Base-by-base conservation (phyloP, 2,797 vertebrate species). In the Etheostoma nigrum region DNA sequence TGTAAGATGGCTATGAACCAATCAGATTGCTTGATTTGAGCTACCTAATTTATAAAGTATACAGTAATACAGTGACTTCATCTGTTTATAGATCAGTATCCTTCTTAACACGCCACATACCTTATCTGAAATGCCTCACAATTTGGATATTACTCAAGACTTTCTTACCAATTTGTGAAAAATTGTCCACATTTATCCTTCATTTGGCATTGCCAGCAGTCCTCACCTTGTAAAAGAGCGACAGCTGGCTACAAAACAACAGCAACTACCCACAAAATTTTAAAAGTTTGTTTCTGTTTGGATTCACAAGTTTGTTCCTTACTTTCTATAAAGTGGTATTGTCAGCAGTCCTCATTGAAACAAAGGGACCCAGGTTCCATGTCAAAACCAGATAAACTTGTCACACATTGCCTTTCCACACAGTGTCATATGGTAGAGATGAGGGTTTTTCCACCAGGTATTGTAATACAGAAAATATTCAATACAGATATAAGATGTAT, bases 331-430 rank as follows among this genome's bases (percentile, higher is more conserved):
- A 84, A 79, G 77, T 65, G 13, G 6, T 72, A 48, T 45, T 65
- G 69, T 85, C 78, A 79, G 82, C 80, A 76, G 64, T 76, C 54
- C 58, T 76, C 15, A 25, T 7, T 81, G 68, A 86, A 81, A 75
- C 60, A 82, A 73, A 76, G 30, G 16, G 14, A 19, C 7, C 45
- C 16, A 58, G 52, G 42, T 61, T 45, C 57, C 76, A 4, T 72
- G 40, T 69, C 27, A 73, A 69, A 63, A 0, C 1, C 11, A 55
- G 57, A 44, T 53, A 51, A 27, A 88, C 69, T 36, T 73, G 69
- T 69, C 53, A 74, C 45, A 58, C 27, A 49, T 72, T 62, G 11
- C 65, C 42, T 63, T 65, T 52, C 61, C 52, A 60, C 48, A 71
- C 27, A 55, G 16, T 72, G 69, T 74, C 63, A 59, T 36, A 18